Conservation (phyloP, 2,888 invertebrate species). For the Steinernema hermaphroditum region DNA sequence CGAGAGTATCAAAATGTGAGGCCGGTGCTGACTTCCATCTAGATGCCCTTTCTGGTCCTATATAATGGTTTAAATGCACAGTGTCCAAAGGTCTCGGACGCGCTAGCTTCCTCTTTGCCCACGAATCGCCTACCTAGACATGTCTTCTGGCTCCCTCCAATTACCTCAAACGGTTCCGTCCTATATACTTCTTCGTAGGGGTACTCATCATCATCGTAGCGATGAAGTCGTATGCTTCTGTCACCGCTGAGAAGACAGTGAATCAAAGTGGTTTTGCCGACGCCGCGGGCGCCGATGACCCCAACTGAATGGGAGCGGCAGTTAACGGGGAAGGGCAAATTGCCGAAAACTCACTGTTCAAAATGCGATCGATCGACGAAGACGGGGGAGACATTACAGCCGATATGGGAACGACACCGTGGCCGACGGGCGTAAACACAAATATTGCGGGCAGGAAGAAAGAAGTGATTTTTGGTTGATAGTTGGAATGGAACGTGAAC, state of each 20-base stretch:
- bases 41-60: too few species aligned
- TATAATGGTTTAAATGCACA: too few species aligned
- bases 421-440: constrained; percentile 2
- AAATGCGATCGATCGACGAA: not conserved
- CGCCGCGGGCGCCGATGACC: not conserved
- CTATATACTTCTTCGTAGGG: constrained; percentile 14
- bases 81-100: too few species aligned
- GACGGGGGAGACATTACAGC: not conserved
- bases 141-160: too few species aligned
- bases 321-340: not conserved
- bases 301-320: not conserved
- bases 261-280: constrained; percentile 1
- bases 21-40: too few species aligned
- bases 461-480: not conserved
- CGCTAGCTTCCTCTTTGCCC: too few species aligned
- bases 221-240: not conserved
- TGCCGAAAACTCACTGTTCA: constrained; percentile 7
- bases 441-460: not conserved
- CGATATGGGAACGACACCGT: not conserved
- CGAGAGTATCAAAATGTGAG: too few species aligned
- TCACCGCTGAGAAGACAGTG: not conserved
- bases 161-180: constrained; percentile 5
- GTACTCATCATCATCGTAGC: not conserved
- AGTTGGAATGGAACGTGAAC: not conserved
- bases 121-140: too few species aligned